Conservation (phyloP, 2,113 vertebrate genomes). For the Serilophus lunatus region DNA sequence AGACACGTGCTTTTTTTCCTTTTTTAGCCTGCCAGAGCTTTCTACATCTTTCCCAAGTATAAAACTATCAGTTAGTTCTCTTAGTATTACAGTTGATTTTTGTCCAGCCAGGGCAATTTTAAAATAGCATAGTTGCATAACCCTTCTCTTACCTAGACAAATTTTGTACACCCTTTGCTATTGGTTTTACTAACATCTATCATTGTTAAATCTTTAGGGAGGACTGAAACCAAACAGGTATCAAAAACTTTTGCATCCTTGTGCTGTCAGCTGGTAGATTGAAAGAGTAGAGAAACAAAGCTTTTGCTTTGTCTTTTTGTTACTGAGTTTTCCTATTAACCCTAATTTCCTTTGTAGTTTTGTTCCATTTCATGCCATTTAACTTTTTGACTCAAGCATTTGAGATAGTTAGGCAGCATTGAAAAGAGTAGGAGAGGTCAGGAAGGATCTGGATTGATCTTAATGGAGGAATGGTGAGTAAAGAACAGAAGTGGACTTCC, state of each 20-base stretch:
- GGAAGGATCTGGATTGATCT: background rate
- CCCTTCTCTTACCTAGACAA: background rate
- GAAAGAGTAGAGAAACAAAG: background rate
- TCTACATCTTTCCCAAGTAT: background rate
- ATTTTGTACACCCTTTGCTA: background rate
- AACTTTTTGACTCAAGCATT: background rate
- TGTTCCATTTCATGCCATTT: background rate
- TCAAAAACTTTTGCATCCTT: background rate
- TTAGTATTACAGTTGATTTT: background rate
- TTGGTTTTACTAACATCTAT: background rate
- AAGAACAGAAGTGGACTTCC: background rate
- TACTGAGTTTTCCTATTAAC: background rate
- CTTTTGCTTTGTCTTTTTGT: background rate
- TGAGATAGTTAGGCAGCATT: background rate
- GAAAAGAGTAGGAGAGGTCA: background rate
- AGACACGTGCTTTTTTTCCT: background rate
- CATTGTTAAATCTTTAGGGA: background rate
- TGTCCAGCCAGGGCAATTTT: background rate
- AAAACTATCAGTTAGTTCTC: background rate
- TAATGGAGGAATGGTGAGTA: background rate
- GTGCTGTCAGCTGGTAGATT: background rate
- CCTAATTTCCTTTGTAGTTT: background rate
- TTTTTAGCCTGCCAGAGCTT: background rate
- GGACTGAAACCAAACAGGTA: background rate
- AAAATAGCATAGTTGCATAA: background rate